phyloP scores from a whole-genome alignment of 2,797 vertebrate species.

The Phataginus tricuspis region DNA sequence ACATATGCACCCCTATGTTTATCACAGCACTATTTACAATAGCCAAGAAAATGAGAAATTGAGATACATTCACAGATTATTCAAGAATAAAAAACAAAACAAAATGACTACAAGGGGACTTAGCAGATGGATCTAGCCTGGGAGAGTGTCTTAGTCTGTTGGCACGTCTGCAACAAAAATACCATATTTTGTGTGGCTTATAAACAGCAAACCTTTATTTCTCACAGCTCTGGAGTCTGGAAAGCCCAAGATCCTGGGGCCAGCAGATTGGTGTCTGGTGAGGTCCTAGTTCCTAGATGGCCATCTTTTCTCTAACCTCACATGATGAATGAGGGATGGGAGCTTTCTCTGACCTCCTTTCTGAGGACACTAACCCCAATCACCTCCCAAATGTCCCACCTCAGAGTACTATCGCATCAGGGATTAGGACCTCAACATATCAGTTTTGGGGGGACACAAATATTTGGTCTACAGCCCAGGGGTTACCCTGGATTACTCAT shows the following conservation, averaged over 20 bases:
- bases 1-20: too few relatives aligned
- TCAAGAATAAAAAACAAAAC: not conserved
- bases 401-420: not conserved
- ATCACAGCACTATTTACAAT: too few relatives aligned
- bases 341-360: not conserved
- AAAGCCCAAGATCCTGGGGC: not conserved
- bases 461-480: not conserved
- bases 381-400: not conserved
- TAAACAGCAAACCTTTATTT: not conserved
- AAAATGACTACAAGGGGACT: not conserved
- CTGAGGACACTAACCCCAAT: not conserved
- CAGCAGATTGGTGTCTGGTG: not conserved
- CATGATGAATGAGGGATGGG: not conserved
- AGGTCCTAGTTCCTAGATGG: not conserved
- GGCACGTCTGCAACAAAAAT: not conserved
- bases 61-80: not conserved
- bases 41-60: not conserved
- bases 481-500: not conserved
- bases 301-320: not conserved
- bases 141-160: not conserved
- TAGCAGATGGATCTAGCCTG: not conserved
- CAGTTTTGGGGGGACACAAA: too few relatives aligned
- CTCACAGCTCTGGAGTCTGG: not conserved
- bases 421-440: not conserved
- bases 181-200: not conserved